phyloP scores from a whole-genome alignment of 2,888 invertebrate genomes.

The Ormyrus labotus region DNA sequence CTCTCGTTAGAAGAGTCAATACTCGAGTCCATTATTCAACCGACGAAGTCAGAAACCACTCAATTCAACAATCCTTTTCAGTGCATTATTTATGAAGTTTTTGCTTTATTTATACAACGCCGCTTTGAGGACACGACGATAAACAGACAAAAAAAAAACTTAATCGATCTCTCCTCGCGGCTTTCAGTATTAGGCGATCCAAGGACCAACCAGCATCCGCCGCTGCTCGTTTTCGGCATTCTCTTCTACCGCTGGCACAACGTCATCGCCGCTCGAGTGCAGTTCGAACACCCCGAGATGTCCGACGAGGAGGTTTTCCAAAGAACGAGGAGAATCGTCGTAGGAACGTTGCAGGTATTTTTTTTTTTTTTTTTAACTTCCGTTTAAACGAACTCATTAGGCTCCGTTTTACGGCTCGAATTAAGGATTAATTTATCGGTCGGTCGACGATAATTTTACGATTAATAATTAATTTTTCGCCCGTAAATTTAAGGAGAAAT shows the following conservation, averaged over 20 bases:
- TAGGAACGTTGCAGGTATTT: constrained; percentile 92
- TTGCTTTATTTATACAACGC: no score
- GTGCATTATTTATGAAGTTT: no score
- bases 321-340: constrained; percentile 90
- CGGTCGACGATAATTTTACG: no score
- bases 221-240: constrained; percentile 93
- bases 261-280: constrained; percentile 88
- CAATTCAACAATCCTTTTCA: constrained; percentile 43
- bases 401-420: no score
- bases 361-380: neutral
- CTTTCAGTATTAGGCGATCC: constrained; percentile 94
- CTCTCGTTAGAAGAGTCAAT: constrained; percentile 39
- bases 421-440: no score
- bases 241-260: constrained; percentile 98
- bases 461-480: no score
- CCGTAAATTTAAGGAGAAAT: no score
- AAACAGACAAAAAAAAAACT: no score
- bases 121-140: no score
- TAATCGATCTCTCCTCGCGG: no score
- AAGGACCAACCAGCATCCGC: constrained; percentile 97
- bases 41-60: constrained; percentile 13
- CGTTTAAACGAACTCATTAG: no score
- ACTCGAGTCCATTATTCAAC: constrained; percentile 11
- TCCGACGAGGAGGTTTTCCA: constrained; percentile 97
- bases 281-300: constrained; percentile 89